A percentile compares a stretch with the other conserved stretches of the same genome.
phyloP scores from a whole-genome alignment of 2,888 invertebrate species.

The Ophion ventricosus region DNA sequence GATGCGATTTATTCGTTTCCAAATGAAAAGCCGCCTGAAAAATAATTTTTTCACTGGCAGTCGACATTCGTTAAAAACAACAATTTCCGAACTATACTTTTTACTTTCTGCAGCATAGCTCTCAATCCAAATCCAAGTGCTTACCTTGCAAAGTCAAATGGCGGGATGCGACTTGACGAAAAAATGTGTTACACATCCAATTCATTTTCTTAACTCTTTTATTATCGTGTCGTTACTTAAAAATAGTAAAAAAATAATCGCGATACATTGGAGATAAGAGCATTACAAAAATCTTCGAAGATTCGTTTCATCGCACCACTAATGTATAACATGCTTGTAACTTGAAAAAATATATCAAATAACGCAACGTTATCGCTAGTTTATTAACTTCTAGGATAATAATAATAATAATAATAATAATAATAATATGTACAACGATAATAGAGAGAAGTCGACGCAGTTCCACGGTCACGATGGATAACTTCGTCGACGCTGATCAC shows the following conservation, averaged over 20 bases:
- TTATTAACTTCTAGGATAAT: slow-evolving; percentile 59
- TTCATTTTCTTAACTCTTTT: slow-evolving; percentile 71
- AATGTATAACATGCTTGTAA: slow-evolving; percentile 28
- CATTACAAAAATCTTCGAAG: slow-evolving; percentile 66
- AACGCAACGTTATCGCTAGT: slow-evolving; percentile 59
- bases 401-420: slow-evolving; percentile 46
- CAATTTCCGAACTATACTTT: no score
- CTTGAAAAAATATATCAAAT: slow-evolving; percentile 16
- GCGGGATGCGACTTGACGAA: background rate
- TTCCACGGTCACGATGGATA: slow-evolving; percentile 49
- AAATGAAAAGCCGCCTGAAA: background rate
- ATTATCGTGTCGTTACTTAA: slow-evolving; percentile 75
- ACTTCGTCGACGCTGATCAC: slow-evolving; percentile 67
- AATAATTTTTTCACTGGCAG: no score
- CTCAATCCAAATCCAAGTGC: background rate
- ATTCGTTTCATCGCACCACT: slow-evolving; percentile 58
- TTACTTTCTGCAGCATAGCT: no score
- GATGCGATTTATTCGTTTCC: background rate
- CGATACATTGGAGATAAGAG: slow-evolving; percentile 66
- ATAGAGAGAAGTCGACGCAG: slow-evolving; percentile 61
- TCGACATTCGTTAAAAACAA: no score
- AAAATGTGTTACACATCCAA: background rate
- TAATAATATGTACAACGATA: slow-evolving; percentile 71
- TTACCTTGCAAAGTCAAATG: background rate
- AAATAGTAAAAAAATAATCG: slow-evolving; percentile 76